These are phyloP conservation scores for Sebastes minor DNA, from an alignment of 2,797 vertebrate genomes.

Conservation along the genomic window DNA sequence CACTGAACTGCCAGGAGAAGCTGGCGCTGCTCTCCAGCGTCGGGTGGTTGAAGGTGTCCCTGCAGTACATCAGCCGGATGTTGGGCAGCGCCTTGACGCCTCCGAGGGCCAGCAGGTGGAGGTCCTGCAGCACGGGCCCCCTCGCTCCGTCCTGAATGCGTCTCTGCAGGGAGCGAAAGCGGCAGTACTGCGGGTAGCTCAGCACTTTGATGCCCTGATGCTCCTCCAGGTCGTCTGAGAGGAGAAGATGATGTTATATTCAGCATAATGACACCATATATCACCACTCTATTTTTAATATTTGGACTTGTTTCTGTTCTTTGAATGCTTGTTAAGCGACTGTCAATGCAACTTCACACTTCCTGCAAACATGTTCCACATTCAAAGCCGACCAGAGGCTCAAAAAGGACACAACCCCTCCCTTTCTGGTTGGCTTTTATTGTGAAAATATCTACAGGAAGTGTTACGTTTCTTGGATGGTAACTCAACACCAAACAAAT, in stretches of 20 bases:
- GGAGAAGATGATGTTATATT: background rate
- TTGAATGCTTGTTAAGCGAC: background rate
- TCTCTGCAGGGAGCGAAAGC: conserved; percentile 83
- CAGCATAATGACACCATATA: background rate
- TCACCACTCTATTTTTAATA: background rate
- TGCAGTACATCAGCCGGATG: conserved; percentile 83
- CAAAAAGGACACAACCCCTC: background rate
- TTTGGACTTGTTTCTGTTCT: background rate
- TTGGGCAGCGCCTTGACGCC: conserved; percentile 69
- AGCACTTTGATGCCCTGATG: conserved; percentile 75
- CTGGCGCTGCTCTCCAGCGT: conserved; percentile 77
- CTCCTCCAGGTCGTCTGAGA: conserved; percentile 19
- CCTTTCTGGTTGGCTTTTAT: background rate
- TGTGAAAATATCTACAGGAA: background rate
- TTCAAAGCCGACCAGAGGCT: background rate
- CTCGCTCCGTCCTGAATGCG: conserved; percentile 69
- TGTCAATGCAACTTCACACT: background rate
- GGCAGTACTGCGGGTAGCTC: conserved; percentile 87
- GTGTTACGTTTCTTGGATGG: background rate
- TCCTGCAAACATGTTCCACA: background rate
- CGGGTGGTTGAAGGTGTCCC: conserved; percentile 85
- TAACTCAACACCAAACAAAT: background rate
- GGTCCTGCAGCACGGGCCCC: conserved; percentile 61
- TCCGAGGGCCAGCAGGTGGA: conserved; percentile 82
- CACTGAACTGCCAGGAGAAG: conserved; percentile 83